phyloP scores from a whole-genome alignment of 2,797 vertebrate species.

The Bovichtus variegatus region DNA sequence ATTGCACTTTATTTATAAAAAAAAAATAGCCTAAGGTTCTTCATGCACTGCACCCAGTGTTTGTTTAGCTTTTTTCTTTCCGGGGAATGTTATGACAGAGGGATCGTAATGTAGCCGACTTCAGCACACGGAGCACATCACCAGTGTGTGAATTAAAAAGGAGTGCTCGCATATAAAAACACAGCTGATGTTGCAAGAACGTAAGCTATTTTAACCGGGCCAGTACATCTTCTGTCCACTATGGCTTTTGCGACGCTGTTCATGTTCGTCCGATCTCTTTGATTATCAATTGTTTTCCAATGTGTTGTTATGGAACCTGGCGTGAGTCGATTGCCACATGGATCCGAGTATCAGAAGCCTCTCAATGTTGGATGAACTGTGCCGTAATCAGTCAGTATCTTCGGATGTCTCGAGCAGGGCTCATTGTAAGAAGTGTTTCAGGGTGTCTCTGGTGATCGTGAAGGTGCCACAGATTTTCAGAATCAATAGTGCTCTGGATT shows the following conservation, averaged over 20 bases:
- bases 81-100: conserved; percentile 35
- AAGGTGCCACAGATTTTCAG: conserved; percentile 48
- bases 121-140: conserved; percentile 15
- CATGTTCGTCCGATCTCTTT: not conserved
- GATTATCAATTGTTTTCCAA: not conserved
- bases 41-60: conserved; percentile 36
- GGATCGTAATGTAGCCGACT: conserved; percentile 3
- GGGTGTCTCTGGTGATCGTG: conserved; percentile 45
- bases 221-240: conserved; percentile 2
- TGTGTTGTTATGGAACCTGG: conserved; percentile 6
- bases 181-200: not conserved
- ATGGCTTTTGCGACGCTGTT: not conserved
- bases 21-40: conserved; percentile 72
- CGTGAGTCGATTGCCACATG: conserved; percentile 7
- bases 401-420: conserved; percentile 12
- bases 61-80: conserved; percentile 47
- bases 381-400: conserved; percentile 14
- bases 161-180: not conserved
- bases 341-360: conserved; percentile 9
- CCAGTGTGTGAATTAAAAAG: conserved; percentile 16
- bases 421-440: conserved; percentile 37
- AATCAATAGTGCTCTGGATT: conserved; percentile 59
- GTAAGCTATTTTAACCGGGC: conserved; percentile 6
- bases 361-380: not conserved
- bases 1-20: conserved; percentile 69